Evolutionary conservation across 2,113 vertebrate genomes (phyloP).

Genomic region (Marmota monax): DNA sequence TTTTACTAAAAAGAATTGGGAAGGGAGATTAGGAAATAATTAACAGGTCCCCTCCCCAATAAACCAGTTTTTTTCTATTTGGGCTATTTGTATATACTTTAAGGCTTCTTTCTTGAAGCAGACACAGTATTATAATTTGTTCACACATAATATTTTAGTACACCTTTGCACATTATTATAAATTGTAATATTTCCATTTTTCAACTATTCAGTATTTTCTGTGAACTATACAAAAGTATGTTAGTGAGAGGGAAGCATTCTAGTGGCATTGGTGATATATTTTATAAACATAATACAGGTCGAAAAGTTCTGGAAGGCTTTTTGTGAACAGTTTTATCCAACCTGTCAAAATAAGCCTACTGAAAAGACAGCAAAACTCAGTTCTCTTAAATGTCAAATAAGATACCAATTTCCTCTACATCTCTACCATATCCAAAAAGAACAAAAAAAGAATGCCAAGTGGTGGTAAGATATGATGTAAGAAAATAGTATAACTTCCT

Average conservation of each 20-base stretch:
- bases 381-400: background rate
- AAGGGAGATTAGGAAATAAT: background rate
- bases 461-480: background rate
- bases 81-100: background rate
- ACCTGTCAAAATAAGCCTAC: background rate
- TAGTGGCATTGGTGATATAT: background rate
- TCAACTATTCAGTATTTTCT: background rate
- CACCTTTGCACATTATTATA: background rate
- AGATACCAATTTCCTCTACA: background rate
- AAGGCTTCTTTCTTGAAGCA: background rate
- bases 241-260: background rate
- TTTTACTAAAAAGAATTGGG: background rate
- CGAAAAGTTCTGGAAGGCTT: background rate
- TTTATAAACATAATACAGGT: background rate
- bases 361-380: background rate
- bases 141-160: background rate
- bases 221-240: background rate
- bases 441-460: background rate
- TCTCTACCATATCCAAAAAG: background rate
- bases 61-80: background rate
- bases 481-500: constrained; percentile 35
- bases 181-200: background rate
- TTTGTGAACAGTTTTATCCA: background rate
- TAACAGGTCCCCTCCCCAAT: background rate
- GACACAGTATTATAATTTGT: background rate